These are phyloP conservation scores for Mylabris phalerata DNA, from an alignment of 1,140 invertebrate genomes.

Conservation along the genomic window DNA sequence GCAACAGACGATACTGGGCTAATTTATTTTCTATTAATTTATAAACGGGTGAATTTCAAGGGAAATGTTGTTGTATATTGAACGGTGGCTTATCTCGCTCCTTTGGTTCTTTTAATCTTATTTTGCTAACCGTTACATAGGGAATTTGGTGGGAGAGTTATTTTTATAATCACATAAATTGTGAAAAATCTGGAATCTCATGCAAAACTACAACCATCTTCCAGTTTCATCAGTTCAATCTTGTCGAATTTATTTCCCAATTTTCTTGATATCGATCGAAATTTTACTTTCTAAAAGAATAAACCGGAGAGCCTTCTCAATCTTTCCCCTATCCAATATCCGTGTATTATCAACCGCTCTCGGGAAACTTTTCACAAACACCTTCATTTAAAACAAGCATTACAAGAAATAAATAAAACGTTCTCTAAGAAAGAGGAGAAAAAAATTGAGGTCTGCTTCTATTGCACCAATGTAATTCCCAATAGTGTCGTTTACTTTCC, in stretches of 20 bases:
- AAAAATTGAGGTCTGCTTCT: conserved; percentile 19
- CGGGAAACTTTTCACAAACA: too few species aligned
- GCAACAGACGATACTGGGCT: too few species aligned
- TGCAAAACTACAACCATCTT: neutral
- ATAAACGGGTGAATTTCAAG: too few species aligned
- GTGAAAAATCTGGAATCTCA: conserved; percentile 4
- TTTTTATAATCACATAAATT: conserved; percentile 9
- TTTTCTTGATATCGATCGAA: too few species aligned
- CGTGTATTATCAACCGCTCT: too few species aligned
- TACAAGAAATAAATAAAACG: neutral
- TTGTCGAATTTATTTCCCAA: too few species aligned
- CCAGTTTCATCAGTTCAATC: too few species aligned
- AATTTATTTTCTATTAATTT: too few species aligned
- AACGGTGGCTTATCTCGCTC: conserved; percentile 8
- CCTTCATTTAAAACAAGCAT: too few species aligned
- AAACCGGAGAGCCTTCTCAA: too few species aligned
- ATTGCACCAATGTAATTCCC: conserved; percentile 16
- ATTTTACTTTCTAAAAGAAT: too few species aligned
- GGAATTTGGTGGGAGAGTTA: conserved; percentile 10
- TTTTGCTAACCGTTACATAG: conserved; percentile 4
- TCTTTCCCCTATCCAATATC: too few species aligned
- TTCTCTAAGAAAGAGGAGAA: neutral
- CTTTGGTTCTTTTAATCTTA: conserved; percentile 11
- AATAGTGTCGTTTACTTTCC: conserved; percentile 18
- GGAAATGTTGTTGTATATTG: conserved; percentile 7